Evolutionary conservation across 2,888 invertebrate genomes (phyloP), one percentile per base, ranked within the genome.

Genomic region (Ormia ochracea): DNA sequence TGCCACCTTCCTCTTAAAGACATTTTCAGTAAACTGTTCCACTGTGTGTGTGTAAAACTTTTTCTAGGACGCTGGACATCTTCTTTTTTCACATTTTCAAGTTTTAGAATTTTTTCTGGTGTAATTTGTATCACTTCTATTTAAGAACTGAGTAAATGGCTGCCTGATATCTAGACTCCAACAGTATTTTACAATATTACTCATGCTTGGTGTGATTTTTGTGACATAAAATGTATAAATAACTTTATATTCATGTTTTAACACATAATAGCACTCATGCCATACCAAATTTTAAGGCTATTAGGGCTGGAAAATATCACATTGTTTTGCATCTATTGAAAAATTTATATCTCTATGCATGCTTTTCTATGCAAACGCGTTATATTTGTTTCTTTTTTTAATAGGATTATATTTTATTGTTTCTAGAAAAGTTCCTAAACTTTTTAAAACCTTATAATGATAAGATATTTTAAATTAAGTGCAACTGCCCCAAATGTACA

Each of bases 41-140:
- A n/a, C n/a, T n/a, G n/a, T n/a, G n/a, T n/a, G n/a, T n/a, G n/a
- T n/a, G n/a, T n/a, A n/a, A n/a, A n/a, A n/a, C n/a, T n/a, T n/a
- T n/a, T n/a, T n/a, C n/a, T n/a, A n/a, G n/a, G n/a, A n/a, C n/a
- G n/a, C n/a, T n/a, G n/a, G n/a, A n/a, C n/a, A n/a, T n/a, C n/a
- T n/a, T n/a, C n/a, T n/a, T n/a, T 72, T 66, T 75, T 74, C 69
- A 75, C 59, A 74, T 65, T 61, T 66, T 59, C 59, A 74, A 45
- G 73, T 81, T 72, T 63, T 65, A 69, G 63, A 58, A 73, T 68
- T 76, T 56, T 26, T 5, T 52, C n/a, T 38, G 26, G 23, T 66
- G 65, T 59, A 63, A 58, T 80, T 79, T 72, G 63, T 76, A 9
- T 41, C 75, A 43, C 41, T 68, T 73, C 17, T n/a, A 72, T 14